phyloP scores from a whole-genome alignment of 2,113 vertebrate genomes.

The Pleuronectes platessa region DNA sequence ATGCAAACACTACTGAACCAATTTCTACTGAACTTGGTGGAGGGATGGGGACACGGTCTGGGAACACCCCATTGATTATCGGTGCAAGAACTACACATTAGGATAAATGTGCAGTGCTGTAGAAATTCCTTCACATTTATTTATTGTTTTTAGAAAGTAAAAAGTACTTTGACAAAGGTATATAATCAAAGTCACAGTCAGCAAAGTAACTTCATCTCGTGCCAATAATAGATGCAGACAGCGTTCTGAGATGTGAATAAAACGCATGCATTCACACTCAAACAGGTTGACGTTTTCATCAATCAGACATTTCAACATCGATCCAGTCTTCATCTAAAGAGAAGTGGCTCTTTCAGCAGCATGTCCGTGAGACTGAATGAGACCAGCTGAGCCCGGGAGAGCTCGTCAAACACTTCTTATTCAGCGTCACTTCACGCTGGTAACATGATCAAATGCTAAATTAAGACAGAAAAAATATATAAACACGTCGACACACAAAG shows the following conservation, averaged over 20 bases:
- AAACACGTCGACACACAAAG: constrained; percentile 61
- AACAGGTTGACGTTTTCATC: neutral
- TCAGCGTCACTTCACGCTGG: neutral
- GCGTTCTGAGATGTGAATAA: neutral
- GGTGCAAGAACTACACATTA: too few relatives aligned
- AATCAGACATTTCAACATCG: neutral
- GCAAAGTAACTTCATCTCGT: too few relatives aligned
- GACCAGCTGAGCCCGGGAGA: neutral
- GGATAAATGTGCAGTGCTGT: too few relatives aligned
- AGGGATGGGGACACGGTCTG: too few relatives aligned
- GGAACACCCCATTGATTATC: too few relatives aligned
- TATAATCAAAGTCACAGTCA: too few relatives aligned
- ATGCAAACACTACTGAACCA: too few relatives aligned
- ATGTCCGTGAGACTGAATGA: neutral
- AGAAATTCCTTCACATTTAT: too few relatives aligned
- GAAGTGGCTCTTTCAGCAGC: neutral
- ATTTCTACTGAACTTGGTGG: too few relatives aligned
- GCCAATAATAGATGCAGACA: neutral
- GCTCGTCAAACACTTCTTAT: constrained; percentile 8
- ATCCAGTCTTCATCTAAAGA: neutral
- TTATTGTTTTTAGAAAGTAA: too few relatives aligned
- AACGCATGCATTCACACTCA: neutral
- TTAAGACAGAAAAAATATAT: constrained; percentile 25
- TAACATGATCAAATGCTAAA: constrained; percentile 51
- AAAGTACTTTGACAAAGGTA: too few relatives aligned